Evolutionary conservation across 2,888 invertebrate genomes (phyloP).

Genomic region (Onthophagus sagittarius): DNA sequence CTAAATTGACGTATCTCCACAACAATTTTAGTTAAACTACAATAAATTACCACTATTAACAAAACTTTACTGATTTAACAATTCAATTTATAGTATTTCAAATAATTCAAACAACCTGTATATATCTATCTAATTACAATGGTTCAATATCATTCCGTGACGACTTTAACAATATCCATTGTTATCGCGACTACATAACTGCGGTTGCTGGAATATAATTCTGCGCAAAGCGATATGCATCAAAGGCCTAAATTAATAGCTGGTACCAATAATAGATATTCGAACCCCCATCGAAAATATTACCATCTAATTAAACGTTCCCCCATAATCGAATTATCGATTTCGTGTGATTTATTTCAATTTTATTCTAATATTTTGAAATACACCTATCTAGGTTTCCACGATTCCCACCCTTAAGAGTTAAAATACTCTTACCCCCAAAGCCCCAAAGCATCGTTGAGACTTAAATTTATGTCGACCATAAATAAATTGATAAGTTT

Average conservation of each 20-base stretch:
- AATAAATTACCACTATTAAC: too few relatives aligned
- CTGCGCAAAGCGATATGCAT: neutral
- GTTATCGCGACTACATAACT: neutral
- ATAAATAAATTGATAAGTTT: neutral
- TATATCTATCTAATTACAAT: too few relatives aligned
- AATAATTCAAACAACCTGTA: too few relatives aligned
- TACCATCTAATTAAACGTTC: neutral
- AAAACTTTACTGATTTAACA: too few relatives aligned
- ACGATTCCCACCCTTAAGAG: neutral
- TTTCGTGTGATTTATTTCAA: neutral
- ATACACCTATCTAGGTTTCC: neutral
- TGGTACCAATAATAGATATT: neutral
- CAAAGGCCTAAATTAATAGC: neutral
- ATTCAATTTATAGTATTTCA: too few relatives aligned
- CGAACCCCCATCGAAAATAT: neutral
- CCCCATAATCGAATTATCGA: neutral
- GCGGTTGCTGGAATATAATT: neutral
- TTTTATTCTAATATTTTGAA: neutral
- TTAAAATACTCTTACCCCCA: neutral
- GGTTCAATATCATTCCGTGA: neutral
- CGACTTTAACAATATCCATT: neutral
- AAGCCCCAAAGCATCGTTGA: too few relatives aligned
- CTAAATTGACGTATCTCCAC: neutral
- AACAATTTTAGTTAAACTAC: too few relatives aligned
- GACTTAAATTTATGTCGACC: neutral